Percentiles rank a stretch among this genome's conserved stretches.
Evolutionary conservation across 2,888 invertebrate species (phyloP).

Genomic region (Hermodice carunculata): DNA sequence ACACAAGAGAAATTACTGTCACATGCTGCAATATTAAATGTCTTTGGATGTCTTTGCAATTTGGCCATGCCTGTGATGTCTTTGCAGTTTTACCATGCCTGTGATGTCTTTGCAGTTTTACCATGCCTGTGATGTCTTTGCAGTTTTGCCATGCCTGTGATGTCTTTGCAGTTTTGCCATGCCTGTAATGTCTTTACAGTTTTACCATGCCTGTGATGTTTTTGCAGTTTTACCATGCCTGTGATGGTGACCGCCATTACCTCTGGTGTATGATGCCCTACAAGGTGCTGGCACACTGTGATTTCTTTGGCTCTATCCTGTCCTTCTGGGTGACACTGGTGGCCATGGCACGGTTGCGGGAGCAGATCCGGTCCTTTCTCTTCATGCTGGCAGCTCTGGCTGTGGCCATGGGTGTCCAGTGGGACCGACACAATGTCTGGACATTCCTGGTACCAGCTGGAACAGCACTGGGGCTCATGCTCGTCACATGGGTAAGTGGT

Average conservation of each 20-base stretch:
- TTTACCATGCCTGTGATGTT: too few relatives aligned
- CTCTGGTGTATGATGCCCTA: constrained; percentile 83
- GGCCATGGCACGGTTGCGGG: constrained; percentile 83
- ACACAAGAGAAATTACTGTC: too few relatives aligned
- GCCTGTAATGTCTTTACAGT: too few relatives aligned
- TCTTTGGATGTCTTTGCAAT: too few relatives aligned
- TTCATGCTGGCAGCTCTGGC: constrained; percentile 84
- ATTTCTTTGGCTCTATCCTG: constrained; percentile 88
- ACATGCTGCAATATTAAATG: too few relatives aligned
- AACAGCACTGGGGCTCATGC: constrained; percentile 69
- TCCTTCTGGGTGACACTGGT: constrained; percentile 91
- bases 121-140: too few relatives aligned
- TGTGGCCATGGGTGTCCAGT: constrained; percentile 84
- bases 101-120: too few relatives aligned
- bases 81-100: too few relatives aligned
- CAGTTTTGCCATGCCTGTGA: too few relatives aligned
- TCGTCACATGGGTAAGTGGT: constrained; percentile 77
- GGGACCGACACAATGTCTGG: constrained; percentile 86
- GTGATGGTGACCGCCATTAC: constrained; percentile 78
- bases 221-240: constrained; percentile 86
- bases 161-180: too few relatives aligned
- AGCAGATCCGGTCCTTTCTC: constrained; percentile 74
- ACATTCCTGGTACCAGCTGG: constrained; percentile 83
- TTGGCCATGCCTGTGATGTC: too few relatives aligned
- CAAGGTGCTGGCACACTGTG: constrained; percentile 86